phyloP scores from a whole-genome alignment of 2,888 invertebrate species.

The Acheta domesticus region DNA sequence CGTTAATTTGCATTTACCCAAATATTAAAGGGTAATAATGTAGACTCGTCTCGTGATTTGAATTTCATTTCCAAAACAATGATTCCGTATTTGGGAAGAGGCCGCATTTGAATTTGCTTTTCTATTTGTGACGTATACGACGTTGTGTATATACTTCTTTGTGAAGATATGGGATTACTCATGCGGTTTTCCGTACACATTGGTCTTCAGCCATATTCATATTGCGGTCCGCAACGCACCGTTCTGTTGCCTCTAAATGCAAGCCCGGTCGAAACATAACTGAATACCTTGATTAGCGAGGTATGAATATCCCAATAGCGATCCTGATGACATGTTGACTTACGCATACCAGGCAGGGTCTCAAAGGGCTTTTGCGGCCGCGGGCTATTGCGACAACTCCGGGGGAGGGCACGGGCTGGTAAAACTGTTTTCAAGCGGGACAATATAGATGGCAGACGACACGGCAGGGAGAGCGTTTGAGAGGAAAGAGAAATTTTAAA shows the following conservation, averaged over 20 bases:
- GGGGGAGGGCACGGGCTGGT: neutral
- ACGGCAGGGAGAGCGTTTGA: constrained; percentile 18
- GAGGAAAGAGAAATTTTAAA: constrained; percentile 2
- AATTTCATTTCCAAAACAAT: no score
- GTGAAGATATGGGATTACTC: neutral
- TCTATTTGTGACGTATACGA: neutral
- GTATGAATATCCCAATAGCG: constrained; percentile 2
- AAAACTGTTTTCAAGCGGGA: constrained; percentile 12
- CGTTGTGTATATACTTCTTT: neutral
- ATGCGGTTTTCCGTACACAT: neutral
- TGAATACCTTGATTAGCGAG: constrained; percentile 18
- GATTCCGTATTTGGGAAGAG: no score
- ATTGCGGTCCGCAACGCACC: neutral
- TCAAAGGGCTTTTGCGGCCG: neutral
- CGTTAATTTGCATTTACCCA: no score
- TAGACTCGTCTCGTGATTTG: no score
- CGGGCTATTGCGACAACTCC: neutral
- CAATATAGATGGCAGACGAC: neutral
- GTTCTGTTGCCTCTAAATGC: constrained; percentile 7
- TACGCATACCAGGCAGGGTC: neutral
- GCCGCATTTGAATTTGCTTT: neutral
- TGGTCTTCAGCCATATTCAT: neutral
- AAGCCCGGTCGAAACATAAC: neutral
- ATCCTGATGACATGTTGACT: constrained; percentile 5
- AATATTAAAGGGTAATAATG: no score